These are phyloP conservation scores for Luscinia megarhynchos DNA, from an alignment of 2,797 vertebrate species.

Conservation along the genomic window DNA sequence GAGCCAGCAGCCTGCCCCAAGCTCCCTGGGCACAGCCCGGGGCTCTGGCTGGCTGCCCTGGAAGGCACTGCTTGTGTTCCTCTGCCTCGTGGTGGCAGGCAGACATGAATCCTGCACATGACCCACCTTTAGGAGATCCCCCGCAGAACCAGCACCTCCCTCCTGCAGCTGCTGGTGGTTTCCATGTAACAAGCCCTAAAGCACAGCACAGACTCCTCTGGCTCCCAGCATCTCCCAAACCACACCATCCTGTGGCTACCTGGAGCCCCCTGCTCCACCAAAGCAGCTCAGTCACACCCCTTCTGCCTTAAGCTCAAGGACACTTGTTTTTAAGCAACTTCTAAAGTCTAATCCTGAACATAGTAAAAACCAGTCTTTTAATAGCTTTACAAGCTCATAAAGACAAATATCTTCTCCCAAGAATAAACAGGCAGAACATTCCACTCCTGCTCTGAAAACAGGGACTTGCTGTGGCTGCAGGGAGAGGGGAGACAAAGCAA, in stretches of 20 bases:
- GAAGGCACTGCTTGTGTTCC: accelerated
- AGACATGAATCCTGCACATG: accelerated
- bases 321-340: slow-evolving; percentile 28
- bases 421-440: slow-evolving; percentile 43
- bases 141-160: not conserved
- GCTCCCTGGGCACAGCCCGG: accelerated
- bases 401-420: slow-evolving; percentile 31
- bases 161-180: not conserved
- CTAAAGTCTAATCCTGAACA: not conserved
- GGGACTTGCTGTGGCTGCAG: not conserved
- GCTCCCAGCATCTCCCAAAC: not conserved
- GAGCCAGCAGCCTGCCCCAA: not conserved
- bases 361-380: slow-evolving; percentile 35
- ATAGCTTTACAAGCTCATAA: slow-evolving; percentile 50
- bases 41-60: not conserved
- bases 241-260: not conserved
- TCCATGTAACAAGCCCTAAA: not conserved
- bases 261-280: not conserved
- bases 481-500: not conserved
- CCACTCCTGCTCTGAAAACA: slow-evolving; percentile 1
- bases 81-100: not conserved
- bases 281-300: not conserved
- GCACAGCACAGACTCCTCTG: not conserved
- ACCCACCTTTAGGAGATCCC: not conserved
- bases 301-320: not conserved